Percentiles rank a stretch among this genome's conserved stretches.
Evolutionary conservation across 2,888 invertebrate genomes (phyloP).

Genomic region (Epicampocera succincta): DNA sequence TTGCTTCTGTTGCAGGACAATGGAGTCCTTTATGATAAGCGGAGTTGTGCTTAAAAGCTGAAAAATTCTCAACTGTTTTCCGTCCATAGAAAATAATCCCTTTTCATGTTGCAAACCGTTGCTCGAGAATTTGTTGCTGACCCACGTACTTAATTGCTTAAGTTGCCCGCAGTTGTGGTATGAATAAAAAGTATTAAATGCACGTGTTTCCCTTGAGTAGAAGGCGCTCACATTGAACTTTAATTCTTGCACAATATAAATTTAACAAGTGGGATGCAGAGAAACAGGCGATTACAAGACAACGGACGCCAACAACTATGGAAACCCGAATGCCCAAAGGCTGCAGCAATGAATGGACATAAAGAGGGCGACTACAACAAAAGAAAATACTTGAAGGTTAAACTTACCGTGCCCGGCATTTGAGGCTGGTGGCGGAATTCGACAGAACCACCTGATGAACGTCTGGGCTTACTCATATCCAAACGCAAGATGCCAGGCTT

Average conservation of each 20-base stretch:
- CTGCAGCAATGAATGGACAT: constrained; percentile 1
- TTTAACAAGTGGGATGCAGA: constrained; percentile 9
- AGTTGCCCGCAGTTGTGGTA: not conserved
- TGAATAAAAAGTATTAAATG: constrained; percentile 27
- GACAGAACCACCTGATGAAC: constrained; percentile 82
- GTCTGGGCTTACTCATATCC: constrained; percentile 82
- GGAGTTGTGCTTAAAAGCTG: too few relatives aligned
- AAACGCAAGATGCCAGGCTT: constrained; percentile 82
- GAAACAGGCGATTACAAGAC: constrained; percentile 18
- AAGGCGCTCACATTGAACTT: constrained; percentile 47
- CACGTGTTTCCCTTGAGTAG: constrained; percentile 43
- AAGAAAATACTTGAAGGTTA: not conserved
- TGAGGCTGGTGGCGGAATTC: constrained; percentile 81
- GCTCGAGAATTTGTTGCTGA: too few relatives aligned
- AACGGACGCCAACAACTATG: constrained; percentile 12
- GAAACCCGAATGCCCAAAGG: constrained; percentile 40
- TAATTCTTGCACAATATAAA: constrained; percentile 40
- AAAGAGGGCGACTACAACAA: not conserved
- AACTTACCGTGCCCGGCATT: constrained; percentile 76
- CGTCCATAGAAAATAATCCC: too few relatives aligned
- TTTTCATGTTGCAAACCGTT: too few relatives aligned
- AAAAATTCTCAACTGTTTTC: too few relatives aligned
- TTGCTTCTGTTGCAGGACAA: too few relatives aligned
- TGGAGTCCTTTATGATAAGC: too few relatives aligned
- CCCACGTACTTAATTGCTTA: not conserved